Base-by-base conservation (phyloP, 2,888 invertebrate genomes). In the Schizaphis graminum region DNA sequence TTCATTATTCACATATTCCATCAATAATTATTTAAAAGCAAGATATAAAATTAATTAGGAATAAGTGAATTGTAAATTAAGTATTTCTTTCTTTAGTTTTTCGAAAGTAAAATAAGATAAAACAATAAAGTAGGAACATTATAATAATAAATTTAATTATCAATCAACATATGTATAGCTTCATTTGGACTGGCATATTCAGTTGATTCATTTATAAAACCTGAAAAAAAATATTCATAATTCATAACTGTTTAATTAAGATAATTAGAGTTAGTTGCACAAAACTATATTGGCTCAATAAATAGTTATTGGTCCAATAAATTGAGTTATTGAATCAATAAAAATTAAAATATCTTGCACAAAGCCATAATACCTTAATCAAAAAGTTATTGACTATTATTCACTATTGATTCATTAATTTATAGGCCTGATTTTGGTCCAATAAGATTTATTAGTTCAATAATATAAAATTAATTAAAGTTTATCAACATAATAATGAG, bases 101-200 rank as follows among this genome's bases (percentile, higher is more conserved):
- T 57, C 57, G 8, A 94, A 77, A 24, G 57, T 49, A 77, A 28
- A 77, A 61, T 61, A 10, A 61, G 28, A 84, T 85, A 44, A n/a
- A 91, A 91, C 85, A 91, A 90, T 91, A 49, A 53, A 77, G 41
- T 94, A 77, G 92, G 93, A 92, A 93, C 91, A 13, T 88, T 53
- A 8, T 87, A n/a, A 90, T 35, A 49, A 88, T 47, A 16, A 84
- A 57, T 86, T 47, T 91, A 91, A 87, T 44, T 53, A 28, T 96
- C 96, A 95, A 97, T 96, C 95, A 97, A 96, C 96, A 97, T 97
- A 95, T 97, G 96, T 95, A 97, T 97, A 95, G 97, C 97, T 95
- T 97, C 97, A 95, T 96, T 97, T 77, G 97, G 97, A 95, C 97
- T 97, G 95, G 97, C 97, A 96, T 97, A 97, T 95, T 96, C 96